Percentiles rank a stretch among this genome's conserved stretches.
These are phyloP conservation scores for Python bivittatus DNA, from an alignment of 2,113 vertebrate species.

Conservation along the genomic window DNA sequence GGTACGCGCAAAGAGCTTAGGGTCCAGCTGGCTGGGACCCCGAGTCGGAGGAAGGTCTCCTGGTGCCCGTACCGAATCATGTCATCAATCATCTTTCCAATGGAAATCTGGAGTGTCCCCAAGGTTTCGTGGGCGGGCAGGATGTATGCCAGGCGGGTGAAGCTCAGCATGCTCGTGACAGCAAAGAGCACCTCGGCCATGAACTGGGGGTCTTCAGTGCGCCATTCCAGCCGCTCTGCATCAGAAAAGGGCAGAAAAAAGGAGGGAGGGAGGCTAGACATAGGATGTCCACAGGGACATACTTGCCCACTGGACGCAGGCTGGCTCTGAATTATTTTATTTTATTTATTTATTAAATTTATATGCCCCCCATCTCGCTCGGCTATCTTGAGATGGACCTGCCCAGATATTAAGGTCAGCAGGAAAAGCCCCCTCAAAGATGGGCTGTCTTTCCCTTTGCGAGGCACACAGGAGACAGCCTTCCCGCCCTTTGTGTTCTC, in stretches of 20 bases:
- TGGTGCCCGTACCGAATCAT: slow-evolving; percentile 81
- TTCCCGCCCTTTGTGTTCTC: not conserved
- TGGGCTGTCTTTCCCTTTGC: not conserved
- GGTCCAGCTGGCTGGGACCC: not conserved
- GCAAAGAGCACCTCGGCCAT: slow-evolving; percentile 88
- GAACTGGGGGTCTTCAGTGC: slow-evolving; percentile 86
- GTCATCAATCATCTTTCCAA: slow-evolving; percentile 91
- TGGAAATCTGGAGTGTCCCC: slow-evolving; percentile 91
- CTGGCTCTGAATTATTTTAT: too few species aligned
- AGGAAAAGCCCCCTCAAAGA: not conserved
- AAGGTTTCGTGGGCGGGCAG: slow-evolving; percentile 87
- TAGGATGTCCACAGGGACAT: fast-evolving
- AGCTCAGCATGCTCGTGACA: slow-evolving; percentile 91
- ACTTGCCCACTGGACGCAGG: not conserved
- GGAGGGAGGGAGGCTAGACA: fast-evolving
- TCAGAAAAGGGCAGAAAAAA: not conserved
- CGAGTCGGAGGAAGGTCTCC: not conserved
- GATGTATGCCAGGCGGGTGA: slow-evolving; percentile 88
- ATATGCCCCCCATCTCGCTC: too few species aligned
- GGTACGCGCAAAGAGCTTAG: not conserved
- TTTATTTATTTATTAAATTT: too few species aligned
- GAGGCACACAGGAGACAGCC: not conserved
- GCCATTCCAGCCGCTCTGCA: slow-evolving; percentile 80
- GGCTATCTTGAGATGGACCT: not conserved
- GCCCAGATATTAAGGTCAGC: not conserved